Evolutionary conservation across 37 sponge, comb jelly and placozoan species (phyloP), one percentile per base, ranked within the genome.

Genomic region (Beroe ovata): DNA sequence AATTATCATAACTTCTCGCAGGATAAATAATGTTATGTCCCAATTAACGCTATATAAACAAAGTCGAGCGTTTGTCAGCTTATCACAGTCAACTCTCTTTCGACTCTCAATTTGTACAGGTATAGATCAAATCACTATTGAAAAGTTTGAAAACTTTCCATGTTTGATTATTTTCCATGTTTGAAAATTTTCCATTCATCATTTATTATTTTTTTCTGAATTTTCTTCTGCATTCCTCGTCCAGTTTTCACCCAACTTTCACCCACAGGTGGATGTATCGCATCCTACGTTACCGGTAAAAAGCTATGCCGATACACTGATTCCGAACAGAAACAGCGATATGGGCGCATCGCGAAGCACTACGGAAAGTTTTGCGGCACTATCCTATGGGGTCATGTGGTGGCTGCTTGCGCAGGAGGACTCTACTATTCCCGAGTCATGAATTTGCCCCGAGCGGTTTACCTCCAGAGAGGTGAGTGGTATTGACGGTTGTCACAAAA

Each of bases 381-480:
- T 16, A 21, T 77, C n/a, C 25, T 42, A 4, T 77, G 84, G 84
- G 84, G 84, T 14, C 84, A 77, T 29, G 38, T 77, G 29, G 8
- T 25, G 23, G 84, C 41, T 0, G n/a, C 54, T 20, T 77, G 84
- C 47, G 54, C 36, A 1, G 54, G 54, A 0, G 84, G 36, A 14
- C 41, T 77, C 28, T 6, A 21, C 22, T 77, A 36, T 8, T 25
- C 84, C 23, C 16, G 22, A 25, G 25, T 18, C 4, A 38, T 32
- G 47, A 77, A 77, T 20, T 26, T 77, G 22, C 84, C 84, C 4
- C 42, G 54, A 40, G 84, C 84, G 16, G 84, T 77, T 54, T 36
- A 32, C 11, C 38, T 77, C 18, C 54, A 77, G 23, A 77, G 28
- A 77, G 84, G 84, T 77, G 21, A 23, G 84, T n/a, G n/a, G n/a